phyloP scores from a whole-genome alignment of 2,113 vertebrate species.

The Corythornis vintsioides region DNA sequence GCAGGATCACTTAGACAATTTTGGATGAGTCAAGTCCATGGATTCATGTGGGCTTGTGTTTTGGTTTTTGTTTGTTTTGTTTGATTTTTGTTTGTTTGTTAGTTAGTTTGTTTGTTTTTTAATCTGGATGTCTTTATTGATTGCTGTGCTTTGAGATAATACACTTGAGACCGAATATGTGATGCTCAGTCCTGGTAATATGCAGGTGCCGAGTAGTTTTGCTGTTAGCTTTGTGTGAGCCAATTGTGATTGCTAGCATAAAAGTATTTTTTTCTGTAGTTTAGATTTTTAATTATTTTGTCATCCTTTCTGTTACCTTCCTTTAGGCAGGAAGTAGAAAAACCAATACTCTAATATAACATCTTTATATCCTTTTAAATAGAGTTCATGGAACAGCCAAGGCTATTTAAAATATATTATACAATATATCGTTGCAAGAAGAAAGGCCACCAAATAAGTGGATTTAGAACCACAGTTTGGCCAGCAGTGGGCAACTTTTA shows the following conservation, averaged over 20 bases:
- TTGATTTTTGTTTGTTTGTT: too few relatives aligned
- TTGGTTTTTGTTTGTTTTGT: too few relatives aligned
- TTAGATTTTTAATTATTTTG: background rate
- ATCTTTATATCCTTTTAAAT: background rate
- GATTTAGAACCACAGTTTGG: background rate
- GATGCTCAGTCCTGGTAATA: accelerated
- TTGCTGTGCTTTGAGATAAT: background rate
- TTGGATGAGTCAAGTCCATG: background rate
- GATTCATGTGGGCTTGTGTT: background rate
- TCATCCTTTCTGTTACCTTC: background rate
- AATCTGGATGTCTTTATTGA: background rate
- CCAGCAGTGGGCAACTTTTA: background rate
- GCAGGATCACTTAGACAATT: background rate
- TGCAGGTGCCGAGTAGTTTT: background rate
- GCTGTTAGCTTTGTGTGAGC: background rate
- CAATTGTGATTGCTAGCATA: background rate
- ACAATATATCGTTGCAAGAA: background rate
- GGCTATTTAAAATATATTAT: background rate
- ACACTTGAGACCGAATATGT: background rate
- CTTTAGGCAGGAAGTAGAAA: background rate
- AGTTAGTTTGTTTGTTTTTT: background rate
- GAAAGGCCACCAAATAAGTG: background rate
- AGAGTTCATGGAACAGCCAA: background rate
- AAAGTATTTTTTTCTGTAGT: background rate
- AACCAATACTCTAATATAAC: background rate